phyloP scores from a whole-genome alignment of 2,797 vertebrate genomes.

The Picus viridis region DNA sequence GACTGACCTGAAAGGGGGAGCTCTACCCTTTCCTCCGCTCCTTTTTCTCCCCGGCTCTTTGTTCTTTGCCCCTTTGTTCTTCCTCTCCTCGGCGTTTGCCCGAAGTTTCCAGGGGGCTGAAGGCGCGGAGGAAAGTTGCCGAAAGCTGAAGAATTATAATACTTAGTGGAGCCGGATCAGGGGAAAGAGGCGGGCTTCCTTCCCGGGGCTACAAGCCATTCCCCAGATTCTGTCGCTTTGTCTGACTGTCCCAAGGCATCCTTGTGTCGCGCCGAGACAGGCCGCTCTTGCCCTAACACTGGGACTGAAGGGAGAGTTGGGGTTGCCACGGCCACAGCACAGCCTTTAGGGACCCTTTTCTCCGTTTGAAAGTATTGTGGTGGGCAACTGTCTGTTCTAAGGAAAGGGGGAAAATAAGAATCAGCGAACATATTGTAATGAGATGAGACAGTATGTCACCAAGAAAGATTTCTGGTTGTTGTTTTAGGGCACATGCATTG shows the following conservation, averaged over 20 bases:
- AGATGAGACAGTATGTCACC: not conserved
- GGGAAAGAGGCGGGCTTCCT: not conserved
- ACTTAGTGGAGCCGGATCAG: not conserved
- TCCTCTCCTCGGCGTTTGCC: not conserved
- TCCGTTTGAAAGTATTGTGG: not conserved
- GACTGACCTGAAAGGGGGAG: not conserved
- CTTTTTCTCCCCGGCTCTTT: not conserved
- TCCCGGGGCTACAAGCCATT: not conserved
- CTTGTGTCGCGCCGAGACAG: not conserved
- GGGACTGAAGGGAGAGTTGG: not conserved
- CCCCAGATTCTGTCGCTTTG: not conserved
- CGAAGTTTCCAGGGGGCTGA: not conserved
- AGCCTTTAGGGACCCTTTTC: no score
- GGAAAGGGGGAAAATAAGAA: not conserved
- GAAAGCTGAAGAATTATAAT: not conserved
- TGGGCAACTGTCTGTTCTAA: not conserved
- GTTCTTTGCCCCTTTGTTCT: constrained; percentile 61
- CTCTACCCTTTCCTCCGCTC: not conserved
- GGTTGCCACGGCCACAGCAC: not conserved
- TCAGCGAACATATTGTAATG: fast-evolving
- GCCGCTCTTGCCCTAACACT: not conserved
- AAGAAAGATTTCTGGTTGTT: not conserved
- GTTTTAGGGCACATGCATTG: not conserved
- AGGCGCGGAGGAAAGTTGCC: not conserved
- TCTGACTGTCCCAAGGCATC: not conserved